Percentiles rank a stretch among this genome's conserved stretches.
These are phyloP conservation scores for Leptopilina clavipes DNA, from an alignment of 1,140 invertebrate genomes.

Conservation along the genomic window DNA sequence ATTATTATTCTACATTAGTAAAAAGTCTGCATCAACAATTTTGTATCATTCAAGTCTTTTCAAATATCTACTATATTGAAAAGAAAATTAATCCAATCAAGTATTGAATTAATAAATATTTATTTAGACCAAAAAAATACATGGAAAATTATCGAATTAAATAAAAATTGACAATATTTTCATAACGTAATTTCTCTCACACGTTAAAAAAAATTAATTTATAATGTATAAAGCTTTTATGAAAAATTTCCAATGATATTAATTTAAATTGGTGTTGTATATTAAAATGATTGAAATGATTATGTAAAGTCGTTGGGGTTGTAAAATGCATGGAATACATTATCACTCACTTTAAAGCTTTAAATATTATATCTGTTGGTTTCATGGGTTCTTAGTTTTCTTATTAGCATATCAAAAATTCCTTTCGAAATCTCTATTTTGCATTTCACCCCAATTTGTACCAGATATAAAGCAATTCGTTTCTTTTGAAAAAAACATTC, in stretches of 20 bases:
- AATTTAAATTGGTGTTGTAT: not conserved
- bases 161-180: too few relatives aligned
- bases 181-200: too few relatives aligned
- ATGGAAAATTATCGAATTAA: too few relatives aligned
- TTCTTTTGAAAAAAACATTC: not conserved
- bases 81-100: too few relatives aligned
- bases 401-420: conserved; percentile 14
- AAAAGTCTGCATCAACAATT: not conserved
- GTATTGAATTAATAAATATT: too few relatives aligned
- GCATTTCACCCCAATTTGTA: not conserved
- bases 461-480: not conserved
- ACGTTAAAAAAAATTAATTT: too few relatives aligned
- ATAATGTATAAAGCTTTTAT: not conserved
- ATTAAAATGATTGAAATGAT: not conserved
- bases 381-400: not conserved
- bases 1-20: not conserved
- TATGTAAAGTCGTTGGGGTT: not conserved
- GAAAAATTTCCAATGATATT: not conserved
- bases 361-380: not conserved
- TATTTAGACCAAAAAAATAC: too few relatives aligned
- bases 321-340: conserved; percentile 31
- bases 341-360: not conserved
- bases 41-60: too few relatives aligned
- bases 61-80: too few relatives aligned
- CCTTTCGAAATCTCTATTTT: not conserved